Percentiles rank a stretch among this genome's conserved stretches.
Conservation (phyloP, 2,797 vertebrate species). For the Bradypodion ventrale region DNA sequence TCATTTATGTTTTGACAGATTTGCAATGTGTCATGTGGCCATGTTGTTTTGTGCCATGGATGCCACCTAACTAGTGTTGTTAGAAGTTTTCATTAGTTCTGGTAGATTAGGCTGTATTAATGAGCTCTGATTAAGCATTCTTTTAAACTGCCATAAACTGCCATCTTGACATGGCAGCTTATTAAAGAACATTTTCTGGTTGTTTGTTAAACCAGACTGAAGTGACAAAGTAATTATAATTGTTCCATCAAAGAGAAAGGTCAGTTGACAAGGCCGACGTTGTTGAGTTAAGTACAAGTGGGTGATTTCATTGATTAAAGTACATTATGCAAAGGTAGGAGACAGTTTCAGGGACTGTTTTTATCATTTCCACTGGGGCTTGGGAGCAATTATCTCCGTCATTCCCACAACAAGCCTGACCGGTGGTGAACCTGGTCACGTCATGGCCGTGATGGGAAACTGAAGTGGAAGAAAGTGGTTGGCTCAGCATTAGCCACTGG, state of each 20-base stretch:
- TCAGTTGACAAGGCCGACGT: conserved; percentile 48
- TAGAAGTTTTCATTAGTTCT: conserved; percentile 68
- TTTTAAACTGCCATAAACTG: conserved; percentile 51
- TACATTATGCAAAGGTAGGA: conserved; percentile 18
- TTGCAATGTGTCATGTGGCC: not conserved
- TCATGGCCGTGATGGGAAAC: not conserved
- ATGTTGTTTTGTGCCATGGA: conserved; percentile 27
- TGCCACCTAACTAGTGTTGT: conserved; percentile 40
- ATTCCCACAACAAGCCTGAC: not conserved
- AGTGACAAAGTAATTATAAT: conserved; percentile 62
- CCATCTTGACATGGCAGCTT: conserved; percentile 50
- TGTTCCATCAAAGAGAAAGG: conserved; percentile 64
- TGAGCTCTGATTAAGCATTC: conserved; percentile 62
- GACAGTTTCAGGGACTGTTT: not conserved
- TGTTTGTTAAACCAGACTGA: conserved; percentile 59
- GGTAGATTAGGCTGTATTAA: conserved; percentile 65
- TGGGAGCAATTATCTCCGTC: not conserved
- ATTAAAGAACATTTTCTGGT: conserved; percentile 60
- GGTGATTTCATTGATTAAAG: conserved; percentile 58
- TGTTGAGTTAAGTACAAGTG: conserved; percentile 60
- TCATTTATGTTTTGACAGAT: conserved; percentile 5
- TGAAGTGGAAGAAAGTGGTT: not conserved
- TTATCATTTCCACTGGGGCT: not conserved
- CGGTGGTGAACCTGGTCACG: not conserved
- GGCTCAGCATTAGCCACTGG: too few relatives aligned